Base-by-base conservation (phyloP, 1,140 invertebrate genomes). In the Trichonephila clavipes region DNA sequence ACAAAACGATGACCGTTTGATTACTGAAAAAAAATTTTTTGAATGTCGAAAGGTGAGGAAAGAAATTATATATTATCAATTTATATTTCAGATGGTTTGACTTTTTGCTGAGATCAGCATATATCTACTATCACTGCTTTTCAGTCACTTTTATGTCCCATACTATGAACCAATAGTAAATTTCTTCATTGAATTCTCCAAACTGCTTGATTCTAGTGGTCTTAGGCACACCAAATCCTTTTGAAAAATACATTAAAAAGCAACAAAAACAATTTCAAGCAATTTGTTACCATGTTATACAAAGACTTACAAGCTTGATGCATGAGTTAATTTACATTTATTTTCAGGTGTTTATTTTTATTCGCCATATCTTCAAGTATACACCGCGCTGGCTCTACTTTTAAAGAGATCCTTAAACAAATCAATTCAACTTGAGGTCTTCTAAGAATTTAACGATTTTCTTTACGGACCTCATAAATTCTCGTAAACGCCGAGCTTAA, bases 391-490 rank as follows among this genome's bases (percentile, higher is more conserved):
- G 10, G 69, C 28, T 28, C 28, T 77, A 34, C 14, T 77, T 77
- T 69, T 28, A 28, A 85, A 24, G 28, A 61, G 40, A 51, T 28
- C 59, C 59, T 87, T 61, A 87, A 87, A 87, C 85, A 87, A 86
- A 86, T 86, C 85, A 86, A 59, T 86, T 59, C 58, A 58, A 59
- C 59, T 7, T 34, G 58, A 7, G 58, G 58, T 34, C 18, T 87
- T 87, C 59, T 34, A 59, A 62, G 85, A 87, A 87, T 87, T 62
- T 61, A 87, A 87, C 58, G 21, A 61, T 62, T 61, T 64, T 87
- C 85, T 87, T 87, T 87, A 62, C 85, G 85, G 28, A 87, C 59
- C 5, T 64, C 85, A 64, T 87, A 87, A 87, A 87, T 87, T 87
- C 58, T 34, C 61, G 19, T 87, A 87, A 87, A 87, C 58, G 58